These are phyloP conservation scores for Mythimna ferrago DNA, from an alignment of 2,888 invertebrate genomes.

Conservation along the genomic window DNA sequence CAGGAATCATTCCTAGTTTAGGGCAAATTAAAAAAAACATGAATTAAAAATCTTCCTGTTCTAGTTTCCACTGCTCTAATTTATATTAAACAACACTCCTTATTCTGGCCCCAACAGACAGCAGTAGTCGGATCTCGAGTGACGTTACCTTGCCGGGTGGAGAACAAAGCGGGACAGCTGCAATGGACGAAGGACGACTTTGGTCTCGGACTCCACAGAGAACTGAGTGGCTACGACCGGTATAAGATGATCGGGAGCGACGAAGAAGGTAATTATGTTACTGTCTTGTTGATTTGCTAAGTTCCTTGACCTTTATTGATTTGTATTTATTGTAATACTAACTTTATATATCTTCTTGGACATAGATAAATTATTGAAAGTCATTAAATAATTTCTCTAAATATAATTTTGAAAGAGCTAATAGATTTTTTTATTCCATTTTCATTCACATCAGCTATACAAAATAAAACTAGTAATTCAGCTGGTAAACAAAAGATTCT, in stretches of 20 bases:
- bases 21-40: too few species aligned
- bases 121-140: constrained; percentile 97
- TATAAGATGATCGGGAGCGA: constrained; percentile 99
- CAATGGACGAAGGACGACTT: constrained; percentile 99
- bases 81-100: constrained; percentile 1
- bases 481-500: constrained; percentile 32
- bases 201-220: constrained; percentile 97
- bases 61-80: neutral
- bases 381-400: too few species aligned
- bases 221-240: constrained; percentile 97
- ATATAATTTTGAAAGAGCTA: too few species aligned
- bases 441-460: too few species aligned
- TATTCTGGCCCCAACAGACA: constrained; percentile 88
- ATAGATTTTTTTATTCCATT: too few species aligned
- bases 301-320: neutral
- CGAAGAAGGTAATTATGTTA: constrained; percentile 93
- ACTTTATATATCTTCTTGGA: too few species aligned
- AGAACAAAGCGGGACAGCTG: constrained; percentile 96
- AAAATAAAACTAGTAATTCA: neutral
- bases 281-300: neutral
- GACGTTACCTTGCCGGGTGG: constrained; percentile 97
- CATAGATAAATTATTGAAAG: too few species aligned
- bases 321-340: too few species aligned
- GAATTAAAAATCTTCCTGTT: too few species aligned
- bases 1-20: too few species aligned